Evolutionary conservation across 2,888 invertebrate species (phyloP).

Genomic region (Microctonus hyperodae): DNA sequence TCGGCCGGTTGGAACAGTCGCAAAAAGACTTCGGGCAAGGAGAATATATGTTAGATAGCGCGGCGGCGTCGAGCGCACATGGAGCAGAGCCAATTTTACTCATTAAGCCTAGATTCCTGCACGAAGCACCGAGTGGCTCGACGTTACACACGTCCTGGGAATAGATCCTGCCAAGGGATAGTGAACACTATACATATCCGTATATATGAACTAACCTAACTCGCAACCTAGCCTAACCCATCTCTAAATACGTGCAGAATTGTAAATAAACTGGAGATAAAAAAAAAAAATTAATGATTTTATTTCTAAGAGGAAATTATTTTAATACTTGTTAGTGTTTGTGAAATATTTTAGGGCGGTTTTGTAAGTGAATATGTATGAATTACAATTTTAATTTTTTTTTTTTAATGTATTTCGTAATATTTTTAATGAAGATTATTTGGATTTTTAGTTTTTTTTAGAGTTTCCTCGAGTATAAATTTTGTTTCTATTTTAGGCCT

Average conservation of each 20-base stretch:
- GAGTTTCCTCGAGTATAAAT: too few relatives aligned
- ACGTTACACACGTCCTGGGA: constrained; percentile 41
- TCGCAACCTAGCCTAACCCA: neutral
- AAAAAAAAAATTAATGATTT: neutral
- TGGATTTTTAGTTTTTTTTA: too few relatives aligned
- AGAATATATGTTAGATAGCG: constrained; percentile 10
- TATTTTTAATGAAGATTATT: too few relatives aligned
- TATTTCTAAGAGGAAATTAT: too few relatives aligned
- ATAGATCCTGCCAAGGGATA: constrained; percentile 57
- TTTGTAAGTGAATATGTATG: too few relatives aligned
- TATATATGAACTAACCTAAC: constrained; percentile 37
- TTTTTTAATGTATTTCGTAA: neutral
- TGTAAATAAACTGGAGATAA: neutral
- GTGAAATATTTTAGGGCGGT: too few relatives aligned
- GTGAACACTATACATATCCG: constrained; percentile 38
- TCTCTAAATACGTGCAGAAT: neutral
- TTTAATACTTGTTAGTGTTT: too few relatives aligned
- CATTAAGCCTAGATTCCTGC: constrained; percentile 62
- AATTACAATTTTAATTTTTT: neutral
- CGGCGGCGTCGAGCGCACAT: constrained; percentile 6
- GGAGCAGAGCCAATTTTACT: constrained; percentile 55
- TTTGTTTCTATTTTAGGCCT: too few relatives aligned
- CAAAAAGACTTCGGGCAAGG: constrained; percentile 12
- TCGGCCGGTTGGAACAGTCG: constrained; percentile 8
- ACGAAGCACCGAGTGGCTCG: constrained; percentile 46